Base-by-base conservation (phyloP, 2,888 invertebrate genomes). In the Drosophila dives region DNA sequence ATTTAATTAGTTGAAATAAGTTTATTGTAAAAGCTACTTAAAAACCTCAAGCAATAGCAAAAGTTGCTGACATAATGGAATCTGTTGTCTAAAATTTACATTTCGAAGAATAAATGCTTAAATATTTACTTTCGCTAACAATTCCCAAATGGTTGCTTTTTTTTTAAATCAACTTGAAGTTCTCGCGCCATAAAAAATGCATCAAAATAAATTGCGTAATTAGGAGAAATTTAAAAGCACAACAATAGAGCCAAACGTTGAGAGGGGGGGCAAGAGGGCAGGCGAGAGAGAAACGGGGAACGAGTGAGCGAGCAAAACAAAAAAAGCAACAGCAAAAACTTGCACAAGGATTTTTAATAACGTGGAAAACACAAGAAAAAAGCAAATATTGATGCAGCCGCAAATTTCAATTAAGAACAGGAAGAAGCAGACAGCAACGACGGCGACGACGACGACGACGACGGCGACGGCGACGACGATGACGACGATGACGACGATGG, bases 361-460 rank as follows among this genome's bases (percentile, higher is more conserved):
- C 87, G 90, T 91, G 82, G 81, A 89, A 86, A 90, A 90, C 74
- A 88, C 85, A 89, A 90, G 87, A 91, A 91, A 90, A 89, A 83
- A 80, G 87, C 85, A 91, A 90, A 90, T 91, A 91, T 90, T 90
- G 91, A 90, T 91, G 90, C 90, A 91, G 90, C 89, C 91, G 91
- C 91, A 91, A 91, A 91, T 91, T 91, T 90, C 91, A 91, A 91
- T 91, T 91, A 91, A 84, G 88, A 85, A 89, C 90, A 89, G 84
- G 90, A 89, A 86, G 90, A 87, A 88, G 86, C 82, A 80, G 89
- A 77, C 73, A 72, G 67, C 73, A 72, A 64, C 77, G 67, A 53
- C 74, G 72, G 42, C 64, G 56, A 53, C 66, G 5, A 15, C 53
- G 53, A 69, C 45, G 23, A 8, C 23, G 45, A 45, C 45, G 45